These are phyloP conservation scores for Teleiodes luculella DNA, from an alignment of 2,888 invertebrate species.

Conservation along the genomic window DNA sequence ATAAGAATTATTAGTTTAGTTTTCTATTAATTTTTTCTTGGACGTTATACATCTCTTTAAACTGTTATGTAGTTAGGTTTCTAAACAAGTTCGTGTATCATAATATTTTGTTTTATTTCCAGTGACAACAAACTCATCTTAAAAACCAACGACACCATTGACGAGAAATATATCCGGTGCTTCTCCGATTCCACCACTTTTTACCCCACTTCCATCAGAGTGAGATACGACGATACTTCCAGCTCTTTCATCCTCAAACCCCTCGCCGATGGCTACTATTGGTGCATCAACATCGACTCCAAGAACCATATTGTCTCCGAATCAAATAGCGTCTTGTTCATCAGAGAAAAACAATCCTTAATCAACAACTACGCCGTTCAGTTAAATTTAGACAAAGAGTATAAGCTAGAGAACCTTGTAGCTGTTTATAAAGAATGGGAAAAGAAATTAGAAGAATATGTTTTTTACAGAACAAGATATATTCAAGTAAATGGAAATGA, in stretches of 20 bases:
- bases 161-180: conserved; percentile 47
- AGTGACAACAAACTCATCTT: conserved; percentile 52
- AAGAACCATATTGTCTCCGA: conserved; percentile 41
- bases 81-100: too few relatives aligned
- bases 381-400: conserved; percentile 26
- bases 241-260: conserved; percentile 43
- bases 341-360: conserved; percentile 46
- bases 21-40: too few relatives aligned
- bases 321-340: conserved; percentile 54
- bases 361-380: conserved; percentile 51
- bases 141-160: conserved; percentile 37
- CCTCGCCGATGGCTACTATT: conserved; percentile 60
- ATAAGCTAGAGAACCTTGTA: conserved; percentile 29
- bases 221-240: conserved; percentile 32
- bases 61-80: too few relatives aligned
- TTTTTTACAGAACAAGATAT: conserved; percentile 52
- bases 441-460: conserved; percentile 51
- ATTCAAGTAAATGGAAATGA: conserved; percentile 32
- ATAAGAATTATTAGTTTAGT: too few relatives aligned
- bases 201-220: conserved; percentile 44
- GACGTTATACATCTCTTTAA: too few relatives aligned
- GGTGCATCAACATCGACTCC: conserved; percentile 58
- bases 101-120: too few relatives aligned
- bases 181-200: conserved; percentile 58
- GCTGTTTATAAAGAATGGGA: conserved; percentile 40